Percentiles rank a stretch among this genome's conserved stretches.
phyloP scores from a whole-genome alignment of 2,113 vertebrate species.

The Etia nguti region DNA sequence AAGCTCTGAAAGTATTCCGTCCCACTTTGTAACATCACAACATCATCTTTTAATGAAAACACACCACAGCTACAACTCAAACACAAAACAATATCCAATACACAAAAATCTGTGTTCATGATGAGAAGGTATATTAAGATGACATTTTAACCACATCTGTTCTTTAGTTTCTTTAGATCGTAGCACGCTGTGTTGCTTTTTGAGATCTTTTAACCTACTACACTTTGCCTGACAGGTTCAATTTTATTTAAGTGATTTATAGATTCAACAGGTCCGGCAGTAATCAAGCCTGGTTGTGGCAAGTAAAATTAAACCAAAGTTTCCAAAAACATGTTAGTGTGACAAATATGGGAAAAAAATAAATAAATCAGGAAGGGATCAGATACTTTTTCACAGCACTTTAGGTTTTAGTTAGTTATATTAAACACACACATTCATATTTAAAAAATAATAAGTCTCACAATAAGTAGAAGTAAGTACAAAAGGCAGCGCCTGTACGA shows the following conservation, averaged over 20 bases:
- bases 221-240: not conserved
- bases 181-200: not conserved
- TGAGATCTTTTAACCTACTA: not conserved
- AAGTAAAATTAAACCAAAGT: not conserved
- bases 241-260: not conserved
- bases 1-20: not conserved
- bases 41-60: not conserved
- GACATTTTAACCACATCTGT: not conserved
- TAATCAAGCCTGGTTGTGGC: not conserved
- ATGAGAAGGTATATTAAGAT: not conserved
- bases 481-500: not conserved
- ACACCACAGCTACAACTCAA: not conserved
- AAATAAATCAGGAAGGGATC: not conserved
- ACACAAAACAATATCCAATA: not conserved
- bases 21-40: not conserved
- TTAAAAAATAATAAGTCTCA: not conserved
- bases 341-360: not conserved
- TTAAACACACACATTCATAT: not conserved
- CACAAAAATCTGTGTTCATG: not conserved
- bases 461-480: not conserved
- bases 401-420: not conserved
- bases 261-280: not conserved
- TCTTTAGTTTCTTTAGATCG: not conserved
- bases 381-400: not conserved
- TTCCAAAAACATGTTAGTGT: not conserved